phyloP scores from a whole-genome alignment of 2,113 vertebrate genomes.

The Mormoops blainvillei region DNA sequence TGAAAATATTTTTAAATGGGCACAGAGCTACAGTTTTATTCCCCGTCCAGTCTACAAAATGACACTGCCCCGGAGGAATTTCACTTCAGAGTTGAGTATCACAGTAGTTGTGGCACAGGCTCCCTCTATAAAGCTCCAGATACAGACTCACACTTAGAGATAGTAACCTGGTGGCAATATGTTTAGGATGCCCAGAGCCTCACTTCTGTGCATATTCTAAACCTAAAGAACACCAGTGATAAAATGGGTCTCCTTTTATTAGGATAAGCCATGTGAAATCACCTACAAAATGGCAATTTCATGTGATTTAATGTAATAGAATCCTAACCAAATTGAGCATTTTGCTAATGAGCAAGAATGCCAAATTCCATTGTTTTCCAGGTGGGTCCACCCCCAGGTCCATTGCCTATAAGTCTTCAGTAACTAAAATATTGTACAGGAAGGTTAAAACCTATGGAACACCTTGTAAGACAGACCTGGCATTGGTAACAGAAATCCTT shows the following conservation, averaged over 20 bases:
- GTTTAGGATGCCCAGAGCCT: not conserved
- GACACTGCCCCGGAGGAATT: not conserved
- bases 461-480: not conserved
- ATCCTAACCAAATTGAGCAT: not conserved
- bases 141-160: not conserved
- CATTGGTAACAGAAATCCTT: not conserved
- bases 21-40: constrained; percentile 28
- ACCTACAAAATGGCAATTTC: constrained; percentile 4
- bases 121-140: not conserved
- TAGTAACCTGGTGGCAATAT: not conserved
- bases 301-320: not conserved
- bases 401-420: constrained; percentile 18
- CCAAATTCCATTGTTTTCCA: constrained; percentile 17
- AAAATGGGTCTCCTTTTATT: not conserved
- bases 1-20: constrained; percentile 42
- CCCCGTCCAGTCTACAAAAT: constrained; percentile 28
- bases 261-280: not conserved
- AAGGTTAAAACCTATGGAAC: not conserved
- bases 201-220: not conserved
- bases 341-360: constrained; percentile 1
- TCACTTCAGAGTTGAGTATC: not conserved
- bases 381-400: not conserved
- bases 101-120: not conserved
- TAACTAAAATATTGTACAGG: not conserved
- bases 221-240: not conserved